Evolutionary conservation across 2,888 invertebrate genomes (phyloP).

Genomic region (Stenodera caucasica): DNA sequence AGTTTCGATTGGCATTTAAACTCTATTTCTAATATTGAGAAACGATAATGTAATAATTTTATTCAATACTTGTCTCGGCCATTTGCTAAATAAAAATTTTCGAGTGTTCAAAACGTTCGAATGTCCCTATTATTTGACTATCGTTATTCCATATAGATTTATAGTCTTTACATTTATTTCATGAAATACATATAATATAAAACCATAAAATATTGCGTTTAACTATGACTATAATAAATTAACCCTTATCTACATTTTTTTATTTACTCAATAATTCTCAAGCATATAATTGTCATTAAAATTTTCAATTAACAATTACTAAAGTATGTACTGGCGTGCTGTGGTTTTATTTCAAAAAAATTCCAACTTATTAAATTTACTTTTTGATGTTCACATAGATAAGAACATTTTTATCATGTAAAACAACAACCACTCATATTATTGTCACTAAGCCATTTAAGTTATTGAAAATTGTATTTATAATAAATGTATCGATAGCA

Average conservation of each 20-base stretch:
- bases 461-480: background rate
- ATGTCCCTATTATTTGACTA: too few relatives aligned
- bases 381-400: background rate
- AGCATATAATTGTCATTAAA: background rate
- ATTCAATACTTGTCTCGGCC: too few relatives aligned
- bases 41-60: too few relatives aligned
- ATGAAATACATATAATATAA: too few relatives aligned
- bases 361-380: background rate
- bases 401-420: background rate
- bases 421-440: background rate
- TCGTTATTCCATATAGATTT: too few relatives aligned
- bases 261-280: background rate
- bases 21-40: too few relatives aligned
- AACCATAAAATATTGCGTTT: too few relatives aligned
- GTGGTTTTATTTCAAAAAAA: background rate
- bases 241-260: background rate
- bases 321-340: conserved; percentile 1
- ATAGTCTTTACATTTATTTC: too few relatives aligned
- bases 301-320: background rate
- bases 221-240: background rate
- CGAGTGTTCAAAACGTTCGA: too few relatives aligned
- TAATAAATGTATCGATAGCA: background rate
- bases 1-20: too few relatives aligned
- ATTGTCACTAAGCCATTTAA: background rate
- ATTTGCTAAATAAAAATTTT: too few relatives aligned